Conservation (phyloP, 2,888 invertebrate species). For the Pseudococcus viburni region DNA sequence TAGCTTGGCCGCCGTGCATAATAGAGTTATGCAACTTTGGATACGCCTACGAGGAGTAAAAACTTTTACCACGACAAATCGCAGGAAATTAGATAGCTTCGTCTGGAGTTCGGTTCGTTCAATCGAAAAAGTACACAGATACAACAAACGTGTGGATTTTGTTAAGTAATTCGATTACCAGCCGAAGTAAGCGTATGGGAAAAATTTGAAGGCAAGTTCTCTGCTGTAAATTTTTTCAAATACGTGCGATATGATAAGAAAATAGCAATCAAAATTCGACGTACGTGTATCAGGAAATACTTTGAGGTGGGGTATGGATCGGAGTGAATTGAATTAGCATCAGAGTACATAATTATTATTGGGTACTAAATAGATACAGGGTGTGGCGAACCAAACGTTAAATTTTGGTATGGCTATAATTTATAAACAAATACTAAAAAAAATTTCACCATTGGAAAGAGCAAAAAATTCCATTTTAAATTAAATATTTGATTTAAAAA, state of each 20-base stretch:
- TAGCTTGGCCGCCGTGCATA: constrained; percentile 17
- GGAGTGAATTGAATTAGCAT: not conserved
- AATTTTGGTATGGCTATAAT: too few relatives aligned
- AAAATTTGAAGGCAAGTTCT: not conserved
- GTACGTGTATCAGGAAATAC: not conserved
- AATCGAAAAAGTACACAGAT: constrained; percentile 22
- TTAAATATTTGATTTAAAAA: too few relatives aligned
- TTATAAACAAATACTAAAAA: too few relatives aligned
- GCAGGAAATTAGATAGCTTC: constrained; percentile 11
- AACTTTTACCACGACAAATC: constrained; percentile 35
- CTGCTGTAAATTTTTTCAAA: not conserved
- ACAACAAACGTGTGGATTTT: constrained; percentile 26
- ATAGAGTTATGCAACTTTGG: constrained; percentile 26
- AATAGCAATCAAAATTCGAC: not conserved
- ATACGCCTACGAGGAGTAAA: constrained; percentile 18
- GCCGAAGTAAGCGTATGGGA: not conserved
- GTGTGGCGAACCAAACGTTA: too few relatives aligned
- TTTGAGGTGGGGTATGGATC: not conserved
- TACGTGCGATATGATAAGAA: not conserved
- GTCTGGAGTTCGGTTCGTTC: constrained; percentile 6
- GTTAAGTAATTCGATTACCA: constrained; percentile 20
- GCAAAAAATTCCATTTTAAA: too few relatives aligned
- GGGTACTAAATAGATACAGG: not conserved
- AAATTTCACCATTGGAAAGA: too few relatives aligned
- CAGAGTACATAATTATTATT: not conserved